phyloP scores from a whole-genome alignment of 2,888 invertebrate genomes.

The Chalcosyrphus nemorum region DNA sequence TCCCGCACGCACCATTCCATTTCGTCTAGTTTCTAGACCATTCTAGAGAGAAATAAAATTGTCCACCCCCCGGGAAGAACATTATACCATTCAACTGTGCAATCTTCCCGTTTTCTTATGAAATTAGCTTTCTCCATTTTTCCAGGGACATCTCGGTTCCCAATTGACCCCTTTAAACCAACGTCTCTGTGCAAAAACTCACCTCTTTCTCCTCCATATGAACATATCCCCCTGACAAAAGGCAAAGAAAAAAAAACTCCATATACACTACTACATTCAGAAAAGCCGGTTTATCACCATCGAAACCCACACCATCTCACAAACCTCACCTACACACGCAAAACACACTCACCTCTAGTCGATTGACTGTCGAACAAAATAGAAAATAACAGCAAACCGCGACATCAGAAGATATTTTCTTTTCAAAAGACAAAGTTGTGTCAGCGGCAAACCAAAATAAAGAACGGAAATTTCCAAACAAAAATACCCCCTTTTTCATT shows the following conservation, averaged over 20 bases:
- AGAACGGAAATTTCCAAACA: conserved; percentile 25
- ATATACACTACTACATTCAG: background rate
- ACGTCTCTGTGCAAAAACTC: conserved; percentile 58
- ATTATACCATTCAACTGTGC: too few relatives aligned
- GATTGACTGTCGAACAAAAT: conserved; percentile 61
- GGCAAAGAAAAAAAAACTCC: too few relatives aligned
- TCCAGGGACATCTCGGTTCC: conserved; percentile 27
- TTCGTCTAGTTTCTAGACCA: background rate
- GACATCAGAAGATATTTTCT: conserved; percentile 69
- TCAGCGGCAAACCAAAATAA: background rate
- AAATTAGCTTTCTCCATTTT: background rate
- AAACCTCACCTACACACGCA: too few relatives aligned
- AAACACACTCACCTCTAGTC: background rate
- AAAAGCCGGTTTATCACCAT: conserved; percentile 56
- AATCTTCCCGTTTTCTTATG: background rate
- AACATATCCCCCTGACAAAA: conserved; percentile 15
- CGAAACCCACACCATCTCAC: background rate
- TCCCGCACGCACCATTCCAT: background rate
- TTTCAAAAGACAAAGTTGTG: conserved; percentile 48
- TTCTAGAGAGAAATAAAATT: background rate
- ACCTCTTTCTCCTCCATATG: background rate
- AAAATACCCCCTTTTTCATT: conserved; percentile 7
- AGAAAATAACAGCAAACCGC: conserved; percentile 69
- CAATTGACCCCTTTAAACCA: conserved; percentile 36
- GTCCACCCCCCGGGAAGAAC: too few relatives aligned